Conservation (phyloP, 2,797 vertebrate genomes). For the Distichodus sexfasciatus region DNA sequence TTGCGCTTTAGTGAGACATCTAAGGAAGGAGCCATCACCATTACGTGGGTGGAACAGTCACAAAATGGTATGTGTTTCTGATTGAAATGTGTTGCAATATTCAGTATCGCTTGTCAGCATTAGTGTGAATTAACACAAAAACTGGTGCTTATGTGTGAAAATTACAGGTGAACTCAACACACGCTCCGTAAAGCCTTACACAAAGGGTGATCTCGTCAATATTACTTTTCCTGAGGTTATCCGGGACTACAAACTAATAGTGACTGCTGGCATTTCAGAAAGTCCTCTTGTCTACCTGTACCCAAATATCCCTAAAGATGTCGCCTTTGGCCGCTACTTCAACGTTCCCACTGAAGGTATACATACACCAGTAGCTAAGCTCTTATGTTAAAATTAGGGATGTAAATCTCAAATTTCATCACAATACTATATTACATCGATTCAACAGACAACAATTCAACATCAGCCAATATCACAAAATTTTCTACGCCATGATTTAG, state of each 20-base stretch:
- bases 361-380: not conserved
- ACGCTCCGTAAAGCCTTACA: slow-evolving; percentile 85
- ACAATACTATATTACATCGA: too few species aligned
- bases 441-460: too few species aligned
- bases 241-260: slow-evolving; percentile 80
- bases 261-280: slow-evolving; percentile 67
- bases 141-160: not conserved
- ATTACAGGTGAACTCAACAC: slow-evolving; percentile 67
- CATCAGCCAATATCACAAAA: too few species aligned
- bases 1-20: slow-evolving; percentile 95
- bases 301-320: slow-evolving; percentile 83
- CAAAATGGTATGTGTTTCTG: slow-evolving; percentile 6
- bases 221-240: slow-evolving; percentile 80
- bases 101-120: too few species aligned
- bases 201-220: slow-evolving; percentile 77
- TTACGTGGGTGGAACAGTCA: slow-evolving; percentile 79
- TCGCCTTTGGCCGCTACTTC: slow-evolving; percentile 80
- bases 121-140: too few species aligned
- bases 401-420: too few species aligned
- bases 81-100: not conserved
- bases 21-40: slow-evolving; percentile 91
- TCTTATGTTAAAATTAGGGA: not conserved
- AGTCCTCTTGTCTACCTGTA: slow-evolving; percentile 88
- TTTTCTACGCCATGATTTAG: too few species aligned
- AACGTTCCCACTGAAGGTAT: slow-evolving; percentile 74